These are phyloP conservation scores for Linnaemya vulpina DNA, from an alignment of 2,888 invertebrate species.

Conservation along the genomic window DNA sequence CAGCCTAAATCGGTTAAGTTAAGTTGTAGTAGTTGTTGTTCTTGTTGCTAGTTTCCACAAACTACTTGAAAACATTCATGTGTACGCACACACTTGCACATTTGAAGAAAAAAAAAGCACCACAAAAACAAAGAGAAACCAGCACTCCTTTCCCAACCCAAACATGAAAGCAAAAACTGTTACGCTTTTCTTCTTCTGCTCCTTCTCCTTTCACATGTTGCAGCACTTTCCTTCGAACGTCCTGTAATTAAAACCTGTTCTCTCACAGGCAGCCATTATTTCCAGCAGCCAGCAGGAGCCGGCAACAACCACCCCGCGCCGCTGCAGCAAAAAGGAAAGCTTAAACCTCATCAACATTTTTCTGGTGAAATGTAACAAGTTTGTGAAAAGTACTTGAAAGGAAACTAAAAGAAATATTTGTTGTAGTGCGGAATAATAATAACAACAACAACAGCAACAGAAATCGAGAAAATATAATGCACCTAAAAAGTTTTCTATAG, in stretches of 20 bases:
- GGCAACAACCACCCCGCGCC: background rate
- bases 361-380: constrained; percentile 64
- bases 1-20: constrained; percentile 81
- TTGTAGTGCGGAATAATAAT: constrained; percentile 44
- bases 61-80: constrained; percentile 55
- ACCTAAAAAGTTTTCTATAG: constrained; percentile 34
- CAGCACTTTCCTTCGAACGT: constrained; percentile 47
- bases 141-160: background rate
- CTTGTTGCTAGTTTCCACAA: constrained; percentile 18
- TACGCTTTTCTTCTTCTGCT: background rate
- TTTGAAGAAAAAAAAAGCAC: background rate
- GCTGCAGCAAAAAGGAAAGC: constrained; percentile 9
- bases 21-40: constrained; percentile 62
- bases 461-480: constrained; percentile 11
- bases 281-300: constrained; percentile 1
- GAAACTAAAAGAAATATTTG: constrained; percentile 63
- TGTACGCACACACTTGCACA: constrained; percentile 19
- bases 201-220: background rate
- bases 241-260: constrained; percentile 43
- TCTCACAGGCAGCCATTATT: constrained; percentile 26
- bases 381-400: constrained; percentile 65
- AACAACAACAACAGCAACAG: constrained; percentile 3
- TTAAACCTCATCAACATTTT: constrained; percentile 63
- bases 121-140: background rate
- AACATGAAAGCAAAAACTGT: constrained; percentile 31